phyloP scores from a whole-genome alignment of 2,888 invertebrate species.

The Lasioglossum calceatum region DNA sequence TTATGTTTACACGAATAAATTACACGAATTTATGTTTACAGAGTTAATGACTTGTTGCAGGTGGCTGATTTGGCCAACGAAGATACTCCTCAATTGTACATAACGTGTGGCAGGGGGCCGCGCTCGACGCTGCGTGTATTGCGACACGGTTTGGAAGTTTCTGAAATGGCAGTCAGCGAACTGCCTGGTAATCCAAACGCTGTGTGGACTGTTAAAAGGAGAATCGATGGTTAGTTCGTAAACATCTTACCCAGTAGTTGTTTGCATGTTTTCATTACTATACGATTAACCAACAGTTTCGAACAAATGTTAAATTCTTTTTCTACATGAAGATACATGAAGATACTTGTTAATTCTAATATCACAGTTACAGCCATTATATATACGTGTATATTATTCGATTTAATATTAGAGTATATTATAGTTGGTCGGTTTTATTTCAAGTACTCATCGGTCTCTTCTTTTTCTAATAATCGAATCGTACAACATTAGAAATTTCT shows the following conservation, averaged over 20 bases:
- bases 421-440: conserved; percentile 17
- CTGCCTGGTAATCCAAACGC: conserved; percentile 99
- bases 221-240: conserved; percentile 95
- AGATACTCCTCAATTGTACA: conserved; percentile 99
- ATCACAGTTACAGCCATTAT: conserved; percentile 3
- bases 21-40: not conserved
- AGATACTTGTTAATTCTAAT: conserved; percentile 6
- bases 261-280: conserved; percentile 60
- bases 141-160: conserved; percentile 98
- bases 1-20: no score
- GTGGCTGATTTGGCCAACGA: conserved; percentile 98
- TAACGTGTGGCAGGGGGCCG: conserved; percentile 98
- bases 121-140: conserved; percentile 96
- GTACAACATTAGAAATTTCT: not conserved
- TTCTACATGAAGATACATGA: not conserved
- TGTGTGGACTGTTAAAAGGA: conserved; percentile 99
- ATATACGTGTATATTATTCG: not conserved
- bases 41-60: conserved; percentile 76
- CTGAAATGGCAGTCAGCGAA: conserved; percentile 99
- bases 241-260: conserved; percentile 55
- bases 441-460: not conserved
- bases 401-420: not conserved
- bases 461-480: not conserved
- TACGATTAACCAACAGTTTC: conserved; percentile 31
- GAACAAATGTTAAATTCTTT: conserved; percentile 36